Percentiles rank a stretch among this genome's conserved stretches.
Conservation (phyloP, 2,888 invertebrate species). For the Drosophila antonietae region DNA sequence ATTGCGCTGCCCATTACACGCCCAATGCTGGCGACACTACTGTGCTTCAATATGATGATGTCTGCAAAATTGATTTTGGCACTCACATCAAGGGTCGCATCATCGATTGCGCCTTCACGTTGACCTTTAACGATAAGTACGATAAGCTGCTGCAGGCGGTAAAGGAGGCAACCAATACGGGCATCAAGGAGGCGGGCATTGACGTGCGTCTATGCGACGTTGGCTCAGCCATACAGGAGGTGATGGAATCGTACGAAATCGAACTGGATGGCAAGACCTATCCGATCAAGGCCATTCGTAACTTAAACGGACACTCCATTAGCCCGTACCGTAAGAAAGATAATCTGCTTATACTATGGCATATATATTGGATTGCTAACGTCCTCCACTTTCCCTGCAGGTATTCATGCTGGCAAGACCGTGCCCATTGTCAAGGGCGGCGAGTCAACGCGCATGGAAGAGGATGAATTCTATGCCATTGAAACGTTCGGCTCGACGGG, state of each 20-base stretch:
- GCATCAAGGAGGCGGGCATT: conserved; percentile 97
- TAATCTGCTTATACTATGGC: background rate
- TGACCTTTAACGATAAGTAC: conserved; percentile 98
- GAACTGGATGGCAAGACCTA: conserved; percentile 98
- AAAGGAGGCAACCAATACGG: conserved; percentile 98
- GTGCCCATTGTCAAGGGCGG: conserved; percentile 99
- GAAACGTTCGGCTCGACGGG: conserved; percentile 99
- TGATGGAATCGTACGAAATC: conserved; percentile 99
- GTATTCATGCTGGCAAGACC: conserved; percentile 98
- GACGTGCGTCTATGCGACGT: conserved; percentile 99
- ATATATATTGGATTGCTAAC: background rate
- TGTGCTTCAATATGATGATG: conserved; percentile 97
- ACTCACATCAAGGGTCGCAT: conserved; percentile 99
- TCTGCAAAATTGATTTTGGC: conserved; percentile 99
- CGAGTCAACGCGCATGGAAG: conserved; percentile 99
- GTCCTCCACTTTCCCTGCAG: conserved; percentile 81
- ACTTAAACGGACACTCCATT: conserved; percentile 99
- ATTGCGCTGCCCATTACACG: conserved; percentile 99
- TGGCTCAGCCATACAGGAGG: conserved; percentile 98
- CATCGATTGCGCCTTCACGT: conserved; percentile 99
- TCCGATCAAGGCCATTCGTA: conserved; percentile 98
- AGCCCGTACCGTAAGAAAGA: conserved; percentile 94
- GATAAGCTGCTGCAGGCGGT: conserved; percentile 97
- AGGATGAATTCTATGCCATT: conserved; percentile 99
- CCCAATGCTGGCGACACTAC: conserved; percentile 99